Base-by-base conservation (phyloP, 2,113 vertebrate species). In the Salvator merianae region DNA sequence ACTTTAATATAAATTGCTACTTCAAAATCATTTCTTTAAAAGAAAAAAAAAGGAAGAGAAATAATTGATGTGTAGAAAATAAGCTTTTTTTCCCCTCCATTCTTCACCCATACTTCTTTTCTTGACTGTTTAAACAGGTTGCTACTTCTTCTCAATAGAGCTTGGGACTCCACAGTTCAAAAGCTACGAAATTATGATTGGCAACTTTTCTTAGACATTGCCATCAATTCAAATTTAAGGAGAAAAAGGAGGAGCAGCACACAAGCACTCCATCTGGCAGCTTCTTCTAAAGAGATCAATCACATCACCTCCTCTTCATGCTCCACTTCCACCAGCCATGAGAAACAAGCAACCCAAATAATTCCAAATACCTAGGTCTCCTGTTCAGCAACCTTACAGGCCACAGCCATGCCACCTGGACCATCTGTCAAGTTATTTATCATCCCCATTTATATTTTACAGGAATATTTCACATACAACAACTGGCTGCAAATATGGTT, bases 161-260 rank as follows among this genome's bases (percentile, higher is more conserved):
- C 79, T 80, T 75, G 84, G 77, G 88, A 85, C 74, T 88, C 91
- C 90, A 91, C 88, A 88, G 88, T 92, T 90, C 88, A 92, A 84
- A 86, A 86, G 83, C 87, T 87, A 92, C 79, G 93, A 94, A 87
- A 87, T 7, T 68, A 84, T 92, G 86, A 94, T 86, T 74, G 92
- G 91, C 13, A 74, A 38, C 86, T 92, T 88, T 93, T 94, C 95
- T 94, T 87, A 93, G 89, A 94, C 92, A 89, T 84, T 93, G 87
- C 75, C 93, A 95, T 95, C 94, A 94, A 95, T 96, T 95, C 89
- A 92, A 89, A 89, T 93, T 94, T 95, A 95, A 93, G 88, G 87
- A 94, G 92, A 93, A 89, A 91, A 93, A 94, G 89, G 93, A 96
- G 94, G 93, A 94, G 86, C 50, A 91, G 88, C 89, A 90, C 94